Conservation (phyloP, 30 jellyfish, hydroid and myxozoan species). For the Nemopilema nomurai region DNA sequence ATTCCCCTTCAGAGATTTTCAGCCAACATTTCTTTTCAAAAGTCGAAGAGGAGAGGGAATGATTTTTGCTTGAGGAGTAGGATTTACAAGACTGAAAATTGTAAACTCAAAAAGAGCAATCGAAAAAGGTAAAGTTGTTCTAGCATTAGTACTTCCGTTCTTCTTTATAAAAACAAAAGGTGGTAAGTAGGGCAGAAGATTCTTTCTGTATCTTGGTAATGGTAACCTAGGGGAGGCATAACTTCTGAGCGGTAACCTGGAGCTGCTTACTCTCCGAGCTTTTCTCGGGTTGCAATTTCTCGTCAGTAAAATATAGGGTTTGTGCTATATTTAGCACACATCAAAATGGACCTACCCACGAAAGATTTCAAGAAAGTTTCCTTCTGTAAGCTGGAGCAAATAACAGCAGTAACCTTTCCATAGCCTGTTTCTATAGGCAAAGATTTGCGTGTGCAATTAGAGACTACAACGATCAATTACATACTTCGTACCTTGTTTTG, state of each 20-base stretch:
- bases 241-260: constrained; percentile 11
- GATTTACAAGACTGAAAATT: not conserved
- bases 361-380: too few relatives aligned
- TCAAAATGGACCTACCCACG: too few relatives aligned
- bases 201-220: constrained; percentile 52
- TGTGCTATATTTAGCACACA: too few relatives aligned
- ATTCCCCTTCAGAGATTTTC: not conserved
- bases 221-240: constrained; percentile 62
- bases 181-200: not conserved
- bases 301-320: too few relatives aligned
- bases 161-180: not conserved
- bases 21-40: not conserved
- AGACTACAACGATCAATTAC: too few relatives aligned
- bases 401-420: too few relatives aligned
- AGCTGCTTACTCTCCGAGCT: constrained; percentile 6
- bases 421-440: too few relatives aligned
- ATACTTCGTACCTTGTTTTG: too few relatives aligned
- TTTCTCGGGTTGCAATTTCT: too few relatives aligned
- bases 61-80: not conserved
- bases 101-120: not conserved
- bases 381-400: too few relatives aligned
- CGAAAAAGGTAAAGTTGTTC: not conserved
- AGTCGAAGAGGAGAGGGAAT: not conserved
- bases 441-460: too few relatives aligned
- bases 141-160: too few relatives aligned